Evolutionary conservation across 1,140 invertebrate species (phyloP), one percentile per base, ranked within the genome.

Genomic region (Drosophila kepulauana): DNA sequence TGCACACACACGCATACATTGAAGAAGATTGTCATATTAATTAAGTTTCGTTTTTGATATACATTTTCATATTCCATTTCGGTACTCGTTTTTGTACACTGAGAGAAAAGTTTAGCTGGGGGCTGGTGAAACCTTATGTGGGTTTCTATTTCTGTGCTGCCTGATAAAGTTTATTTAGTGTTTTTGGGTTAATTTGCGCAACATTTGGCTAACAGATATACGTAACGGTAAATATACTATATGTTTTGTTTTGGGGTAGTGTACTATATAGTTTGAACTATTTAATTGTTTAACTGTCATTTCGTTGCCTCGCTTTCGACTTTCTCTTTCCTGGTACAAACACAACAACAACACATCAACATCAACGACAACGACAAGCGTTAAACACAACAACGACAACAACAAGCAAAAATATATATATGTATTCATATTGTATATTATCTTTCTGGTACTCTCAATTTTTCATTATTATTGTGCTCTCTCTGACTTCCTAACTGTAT

Each of bases 1-100:
- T 13, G 46, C 30, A 62, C 57, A 63, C 13, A 57, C 46, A 51
- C 7, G 8, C 57, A 71, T 65, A 75, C 78, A 63, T 66, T 70
- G 20, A 25, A 73, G 71, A 76, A 88, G 85, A 88, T 88, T 88
- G 85, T 88, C 85, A 78, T 75, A 75, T 84, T 72, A 82, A 77
- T 73, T 71, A 52, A 69, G 75, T 68, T 52, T 64, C 10, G 11
- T 13, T 30, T 56, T 25, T 46, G 33, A 78, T 48, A 62, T 35
- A 35, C 43, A 48, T 65, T 75, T 38, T 45, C 35, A 11, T 48
- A 75, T 67, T 61, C 41, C 8, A 8, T 58, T 51, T 38, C 5
- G 43, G 7, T 43, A 30, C 7, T 52, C 33, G 15, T 66, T 80
- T 66, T 46, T 35, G 49, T 63, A 57, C 61, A 75, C 74, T 76